Evolutionary conservation across 2,797 vertebrate species (phyloP).

Genomic region (Acanthiza pusilla): DNA sequence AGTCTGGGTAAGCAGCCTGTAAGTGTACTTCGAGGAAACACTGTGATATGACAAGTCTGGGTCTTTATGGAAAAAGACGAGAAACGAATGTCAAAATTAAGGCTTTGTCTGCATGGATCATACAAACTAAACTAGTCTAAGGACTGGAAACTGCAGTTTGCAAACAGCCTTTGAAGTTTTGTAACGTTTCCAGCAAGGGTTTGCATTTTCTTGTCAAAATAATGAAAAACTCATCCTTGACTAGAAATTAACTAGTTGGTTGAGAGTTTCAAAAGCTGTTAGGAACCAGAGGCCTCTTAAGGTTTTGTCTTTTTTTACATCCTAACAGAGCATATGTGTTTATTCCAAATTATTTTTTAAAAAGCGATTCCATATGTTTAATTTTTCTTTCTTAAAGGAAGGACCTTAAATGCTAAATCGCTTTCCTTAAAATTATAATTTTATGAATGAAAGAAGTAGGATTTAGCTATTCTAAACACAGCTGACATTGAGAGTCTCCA

Average conservation of each 20-base stretch:
- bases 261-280: conserved; percentile 5
- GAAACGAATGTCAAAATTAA: conserved; percentile 31
- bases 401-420: background rate
- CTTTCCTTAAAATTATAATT: background rate
- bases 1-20: conserved; percentile 5
- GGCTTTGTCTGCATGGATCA: conserved; percentile 54
- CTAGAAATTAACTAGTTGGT: background rate
- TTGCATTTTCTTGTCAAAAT: conserved; percentile 33
- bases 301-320: background rate
- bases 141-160: conserved; percentile 45
- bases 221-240: background rate
- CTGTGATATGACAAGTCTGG: conserved; percentile 32
- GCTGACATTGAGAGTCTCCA: rapidly evolving
- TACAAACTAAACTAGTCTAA: background rate
- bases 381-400: conserved; percentile 25
- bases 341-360: background rate
- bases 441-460: background rate
- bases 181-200: conserved; percentile 11
- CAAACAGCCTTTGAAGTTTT: conserved; percentile 33
- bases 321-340: background rate
- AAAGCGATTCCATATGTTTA: background rate
- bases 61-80: background rate
- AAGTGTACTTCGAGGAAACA: conserved; percentile 53
- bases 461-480: background rate
- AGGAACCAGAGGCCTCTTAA: background rate